Conservation (phyloP, 1,140 invertebrate genomes). For the Lethrus apterus region DNA sequence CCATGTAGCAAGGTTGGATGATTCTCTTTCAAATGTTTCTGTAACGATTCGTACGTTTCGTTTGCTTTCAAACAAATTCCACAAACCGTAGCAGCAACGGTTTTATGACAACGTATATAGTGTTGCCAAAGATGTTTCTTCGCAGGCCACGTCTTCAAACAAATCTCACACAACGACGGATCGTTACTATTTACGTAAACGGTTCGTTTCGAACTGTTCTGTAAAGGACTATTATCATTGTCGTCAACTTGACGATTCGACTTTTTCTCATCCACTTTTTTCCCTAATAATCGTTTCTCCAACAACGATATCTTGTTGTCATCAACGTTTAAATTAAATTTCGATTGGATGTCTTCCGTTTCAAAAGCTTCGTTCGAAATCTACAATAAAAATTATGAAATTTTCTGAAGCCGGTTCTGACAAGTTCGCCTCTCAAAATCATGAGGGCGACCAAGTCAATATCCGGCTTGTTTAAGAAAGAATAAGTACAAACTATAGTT, state of each 20-base stretch:
- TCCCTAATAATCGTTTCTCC: constrained; percentile 31
- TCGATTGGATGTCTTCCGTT: too few relatives aligned
- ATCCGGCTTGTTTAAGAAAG: too few relatives aligned
- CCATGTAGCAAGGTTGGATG: constrained; percentile 46
- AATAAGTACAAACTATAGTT: too few relatives aligned
- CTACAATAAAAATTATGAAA: too few relatives aligned
- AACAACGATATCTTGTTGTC: constrained; percentile 30
- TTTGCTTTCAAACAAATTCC: constrained; percentile 54
- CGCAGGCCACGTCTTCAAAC: constrained; percentile 53
- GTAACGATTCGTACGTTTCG: constrained; percentile 44
- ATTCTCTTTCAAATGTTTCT: constrained; percentile 46
- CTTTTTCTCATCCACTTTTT: constrained; percentile 15
- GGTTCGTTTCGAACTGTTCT: constrained; percentile 35
- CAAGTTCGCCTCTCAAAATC: too few relatives aligned
- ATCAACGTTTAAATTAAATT: constrained; percentile 8
- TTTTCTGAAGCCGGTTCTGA: too few relatives aligned
- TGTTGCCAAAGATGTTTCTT: constrained; percentile 59
- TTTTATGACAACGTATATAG: constrained; percentile 51
- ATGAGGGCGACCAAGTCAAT: too few relatives aligned
- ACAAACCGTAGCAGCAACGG: constrained; percentile 51
- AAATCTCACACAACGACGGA: constrained; percentile 47
- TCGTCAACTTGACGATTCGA: neutral
- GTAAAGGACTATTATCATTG: constrained; percentile 7
- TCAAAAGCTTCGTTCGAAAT: constrained; percentile 19
- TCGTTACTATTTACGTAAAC: constrained; percentile 40